Conservation (phyloP, 2,888 invertebrate genomes). For the Xylophagus ater region DNA sequence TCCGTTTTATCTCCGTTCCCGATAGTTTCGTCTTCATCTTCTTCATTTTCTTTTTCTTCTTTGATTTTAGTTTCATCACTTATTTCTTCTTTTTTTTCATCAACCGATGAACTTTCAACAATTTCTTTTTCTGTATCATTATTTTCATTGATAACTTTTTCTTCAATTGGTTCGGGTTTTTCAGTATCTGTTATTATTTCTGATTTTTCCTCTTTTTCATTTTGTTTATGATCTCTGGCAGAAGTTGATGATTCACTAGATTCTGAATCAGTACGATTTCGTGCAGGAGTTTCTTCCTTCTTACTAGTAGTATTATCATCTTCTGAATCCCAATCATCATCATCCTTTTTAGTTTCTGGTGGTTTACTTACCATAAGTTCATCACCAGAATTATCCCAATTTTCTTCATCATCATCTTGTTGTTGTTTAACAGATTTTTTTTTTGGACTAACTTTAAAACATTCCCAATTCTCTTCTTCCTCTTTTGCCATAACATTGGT, state of each 20-base stretch:
- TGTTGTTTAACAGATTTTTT: conserved; percentile 1
- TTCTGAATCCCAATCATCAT: conserved; percentile 35
- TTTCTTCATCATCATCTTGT: conserved; percentile 20
- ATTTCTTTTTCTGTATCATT: conserved; percentile 29
- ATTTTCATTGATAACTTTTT: conserved; percentile 28
- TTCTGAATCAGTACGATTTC: conserved; percentile 24
- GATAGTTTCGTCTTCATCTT: too few species aligned
- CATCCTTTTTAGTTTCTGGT: conserved; percentile 24
- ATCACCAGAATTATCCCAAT: conserved; percentile 5
- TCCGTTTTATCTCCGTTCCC: conserved; percentile 20
- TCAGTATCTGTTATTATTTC: conserved; percentile 36
- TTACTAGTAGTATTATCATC: conserved; percentile 20
- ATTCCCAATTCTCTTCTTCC: conserved; percentile 33
- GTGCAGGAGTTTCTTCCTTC: conserved; percentile 15
- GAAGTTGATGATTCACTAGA: conserved; percentile 27
- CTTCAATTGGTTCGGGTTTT: conserved; percentile 29
- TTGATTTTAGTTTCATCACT: conserved; percentile 23
- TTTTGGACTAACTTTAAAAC: not conserved
- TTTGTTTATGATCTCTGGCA: conserved; percentile 14
- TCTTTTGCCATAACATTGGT: conserved; percentile 29
- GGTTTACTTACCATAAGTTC: not conserved
- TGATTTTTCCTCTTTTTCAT: not conserved
- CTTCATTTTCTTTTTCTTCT: conserved; percentile 16
- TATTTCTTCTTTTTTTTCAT: conserved; percentile 35
- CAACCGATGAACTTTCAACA: conserved; percentile 21